Conservation (phyloP, 2,888 invertebrate species). For the Arctia plantaginis region DNA sequence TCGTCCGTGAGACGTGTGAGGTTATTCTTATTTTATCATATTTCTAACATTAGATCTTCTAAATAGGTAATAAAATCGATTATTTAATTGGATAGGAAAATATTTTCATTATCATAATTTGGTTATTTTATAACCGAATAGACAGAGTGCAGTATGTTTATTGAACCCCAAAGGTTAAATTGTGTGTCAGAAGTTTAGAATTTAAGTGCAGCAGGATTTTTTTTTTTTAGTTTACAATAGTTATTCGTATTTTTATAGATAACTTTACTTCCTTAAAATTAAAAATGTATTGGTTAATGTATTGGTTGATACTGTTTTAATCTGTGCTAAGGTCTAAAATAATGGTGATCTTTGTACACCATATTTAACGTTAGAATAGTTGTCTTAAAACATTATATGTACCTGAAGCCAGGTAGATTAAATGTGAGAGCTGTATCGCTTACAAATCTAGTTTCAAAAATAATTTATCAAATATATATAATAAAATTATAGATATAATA, state of each 20-base stretch:
- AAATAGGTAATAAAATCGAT: too few species aligned
- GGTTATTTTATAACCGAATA: background rate
- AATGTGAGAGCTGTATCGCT: background rate
- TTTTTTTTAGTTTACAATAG: too few species aligned
- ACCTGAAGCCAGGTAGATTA: background rate
- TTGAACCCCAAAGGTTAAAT: constrained; percentile 5
- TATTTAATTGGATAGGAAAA: background rate
- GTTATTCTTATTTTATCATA: too few species aligned
- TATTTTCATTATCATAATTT: background rate
- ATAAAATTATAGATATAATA: too few species aligned
- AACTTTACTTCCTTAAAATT: background rate
- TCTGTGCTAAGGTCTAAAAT: background rate
- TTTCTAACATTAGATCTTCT: too few species aligned
- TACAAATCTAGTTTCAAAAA: background rate
- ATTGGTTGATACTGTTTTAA: background rate
- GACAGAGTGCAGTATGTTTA: background rate
- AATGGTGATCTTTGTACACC: background rate
- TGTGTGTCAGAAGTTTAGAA: background rate
- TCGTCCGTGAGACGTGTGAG: too few species aligned
- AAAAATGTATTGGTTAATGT: background rate
- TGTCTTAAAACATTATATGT: background rate
- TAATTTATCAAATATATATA: background rate
- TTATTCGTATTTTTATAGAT: background rate
- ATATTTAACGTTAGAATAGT: background rate
- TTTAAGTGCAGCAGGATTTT: background rate